Evolutionary conservation across 2,888 invertebrate species (phyloP), one percentile per base, ranked within the genome.

Genomic region (Aproaerema taeniolella): DNA sequence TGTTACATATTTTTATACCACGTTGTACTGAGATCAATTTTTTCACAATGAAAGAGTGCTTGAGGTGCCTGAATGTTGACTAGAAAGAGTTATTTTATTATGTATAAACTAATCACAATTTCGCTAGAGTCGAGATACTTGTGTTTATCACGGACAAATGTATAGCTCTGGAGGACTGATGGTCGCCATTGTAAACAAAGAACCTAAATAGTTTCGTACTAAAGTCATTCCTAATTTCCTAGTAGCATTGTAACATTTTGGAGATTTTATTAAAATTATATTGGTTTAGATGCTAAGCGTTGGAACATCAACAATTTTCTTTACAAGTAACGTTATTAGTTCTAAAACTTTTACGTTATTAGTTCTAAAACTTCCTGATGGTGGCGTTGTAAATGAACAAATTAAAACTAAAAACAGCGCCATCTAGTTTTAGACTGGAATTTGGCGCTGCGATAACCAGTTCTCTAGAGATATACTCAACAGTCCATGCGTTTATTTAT

Each of bases 1-100:
- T 26, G n/a, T 9, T 6, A 20, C 9, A 24, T 15, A 35, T 28
- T 28, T 28, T 35, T 35, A 6, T 28, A 35, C 28, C 15, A 28
- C 11, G 15, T 15, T 33, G 51, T 61, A 51, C 61, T 60, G 63
- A 62, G 65, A 56, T 61, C 60, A 49, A 32, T 15, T 17, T 12
- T 24, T 13, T 46, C 50, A 49, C 47, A 48, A 39, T 49, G 47
- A 49, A 48, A 46, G 56, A 50, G 52, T 55, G 61, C 52, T 55
- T 58, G 56, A 56, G 51, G 53, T 62, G 56, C 47, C 56, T 62
- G 51, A 56, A 54, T 56, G 17, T 12, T 14, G 33, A 26, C 3
- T 26, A 26, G n/a, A n/a, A 26, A n/a, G 6, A 26, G 5, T 26
- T 26, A 5, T 26, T 26, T 9, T 26, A n/a, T 26, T 9, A 9